phyloP scores from a whole-genome alignment of 2,113 vertebrate species.

The Furnarius figulus region DNA sequence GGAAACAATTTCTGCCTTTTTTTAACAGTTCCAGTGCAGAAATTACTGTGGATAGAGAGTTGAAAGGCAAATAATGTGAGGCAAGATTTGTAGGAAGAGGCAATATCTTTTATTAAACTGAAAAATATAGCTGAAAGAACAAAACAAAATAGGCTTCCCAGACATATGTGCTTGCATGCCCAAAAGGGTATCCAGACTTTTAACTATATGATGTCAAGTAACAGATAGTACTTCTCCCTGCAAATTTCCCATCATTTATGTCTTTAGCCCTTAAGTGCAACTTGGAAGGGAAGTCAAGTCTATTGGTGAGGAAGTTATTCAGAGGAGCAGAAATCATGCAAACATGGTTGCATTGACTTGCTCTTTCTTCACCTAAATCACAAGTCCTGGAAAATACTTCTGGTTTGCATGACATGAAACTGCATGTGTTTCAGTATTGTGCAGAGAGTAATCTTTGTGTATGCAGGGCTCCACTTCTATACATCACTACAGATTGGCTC shows the following conservation, averaged over 20 bases:
- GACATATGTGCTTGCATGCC: background rate
- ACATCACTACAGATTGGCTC: background rate
- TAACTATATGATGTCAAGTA: background rate
- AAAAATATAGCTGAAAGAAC: constrained; percentile 7
- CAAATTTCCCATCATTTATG: background rate
- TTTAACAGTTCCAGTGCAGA: background rate
- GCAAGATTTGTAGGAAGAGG: constrained; percentile 4
- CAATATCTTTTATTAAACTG: constrained; percentile 37
- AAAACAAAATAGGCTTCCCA: background rate
- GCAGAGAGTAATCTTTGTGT: background rate
- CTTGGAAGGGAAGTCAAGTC: background rate
- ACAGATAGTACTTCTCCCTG: background rate
- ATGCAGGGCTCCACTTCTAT: background rate
- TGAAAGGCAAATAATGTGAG: constrained; percentile 14
- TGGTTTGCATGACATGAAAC: background rate
- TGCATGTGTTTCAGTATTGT: background rate
- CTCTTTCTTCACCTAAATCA: background rate
- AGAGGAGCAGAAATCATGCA: background rate
- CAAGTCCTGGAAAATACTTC: background rate
- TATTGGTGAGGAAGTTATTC: background rate
- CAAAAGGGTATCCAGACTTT: background rate
- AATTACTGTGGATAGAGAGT: background rate
- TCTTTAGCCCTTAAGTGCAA: background rate
- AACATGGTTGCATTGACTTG: background rate
- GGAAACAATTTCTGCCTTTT: background rate